Percentiles rank a stretch among this genome's conserved stretches.
These are phyloP conservation scores for Xestoiulus laeticollis DNA, from an alignment of 2,888 invertebrate species.

Conservation along the genomic window DNA sequence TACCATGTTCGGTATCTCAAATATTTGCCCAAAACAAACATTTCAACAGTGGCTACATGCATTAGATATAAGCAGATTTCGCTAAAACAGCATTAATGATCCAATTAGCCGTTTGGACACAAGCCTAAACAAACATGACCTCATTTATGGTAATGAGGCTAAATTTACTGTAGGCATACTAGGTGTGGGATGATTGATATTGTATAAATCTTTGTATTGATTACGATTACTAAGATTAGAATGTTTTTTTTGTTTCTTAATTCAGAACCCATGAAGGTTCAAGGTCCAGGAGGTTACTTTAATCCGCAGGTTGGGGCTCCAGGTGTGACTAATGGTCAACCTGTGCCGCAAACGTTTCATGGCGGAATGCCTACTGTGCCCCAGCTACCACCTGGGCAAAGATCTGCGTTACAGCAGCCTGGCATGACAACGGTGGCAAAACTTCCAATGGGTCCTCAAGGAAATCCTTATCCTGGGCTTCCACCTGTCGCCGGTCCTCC, in stretches of 20 bases:
- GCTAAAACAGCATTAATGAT: too few species aligned
- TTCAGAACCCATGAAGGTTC: neutral
- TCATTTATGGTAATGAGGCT: neutral
- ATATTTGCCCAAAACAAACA: too few species aligned
- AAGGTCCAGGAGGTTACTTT: neutral
- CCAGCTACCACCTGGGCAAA: neutral
- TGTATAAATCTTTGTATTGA: too few species aligned
- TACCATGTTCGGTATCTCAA: too few species aligned
- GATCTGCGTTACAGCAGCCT: neutral
- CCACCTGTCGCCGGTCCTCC: neutral
- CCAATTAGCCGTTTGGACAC: neutral
- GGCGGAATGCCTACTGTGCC: neutral
- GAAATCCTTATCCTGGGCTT: neutral
- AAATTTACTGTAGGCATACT: too few species aligned
- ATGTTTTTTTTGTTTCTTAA: neutral
- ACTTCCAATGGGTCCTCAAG: constrained; percentile 9
- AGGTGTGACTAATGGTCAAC: neutral
- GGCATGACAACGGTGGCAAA: neutral
- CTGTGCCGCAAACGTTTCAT: neutral
- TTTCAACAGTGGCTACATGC: too few species aligned
- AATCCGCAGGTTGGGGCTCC: neutral
- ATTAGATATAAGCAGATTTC: too few species aligned
- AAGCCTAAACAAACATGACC: neutral
- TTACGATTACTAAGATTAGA: neutral
- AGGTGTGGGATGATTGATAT: too few species aligned